Percentiles rank a stretch among this genome's conserved stretches.
Conservation (phyloP, 2,888 invertebrate genomes). For the Dasysyrphus tricinctus region DNA sequence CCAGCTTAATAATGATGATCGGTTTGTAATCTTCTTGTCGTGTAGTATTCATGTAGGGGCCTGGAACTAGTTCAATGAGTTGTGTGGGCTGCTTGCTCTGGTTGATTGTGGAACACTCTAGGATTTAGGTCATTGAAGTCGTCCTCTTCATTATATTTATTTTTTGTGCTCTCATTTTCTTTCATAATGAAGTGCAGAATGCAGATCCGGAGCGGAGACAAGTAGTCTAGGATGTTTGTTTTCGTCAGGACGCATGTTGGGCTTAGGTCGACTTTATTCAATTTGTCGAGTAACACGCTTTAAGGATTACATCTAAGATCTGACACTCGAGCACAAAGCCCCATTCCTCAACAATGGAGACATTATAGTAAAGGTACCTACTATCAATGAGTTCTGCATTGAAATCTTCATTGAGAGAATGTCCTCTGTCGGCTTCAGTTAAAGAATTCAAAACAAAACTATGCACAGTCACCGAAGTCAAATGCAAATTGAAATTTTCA, state of each 20-base stretch:
- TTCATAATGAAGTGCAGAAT: constrained; percentile 40
- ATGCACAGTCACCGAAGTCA: constrained; percentile 79
- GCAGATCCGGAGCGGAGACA: constrained; percentile 11
- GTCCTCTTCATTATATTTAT: constrained; percentile 13
- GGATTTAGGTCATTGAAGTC: not conserved
- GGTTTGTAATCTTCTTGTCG: constrained; percentile 65
- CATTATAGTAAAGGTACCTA: constrained; percentile 27
- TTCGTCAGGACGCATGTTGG: constrained; percentile 56
- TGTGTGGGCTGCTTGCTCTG: constrained; percentile 22
- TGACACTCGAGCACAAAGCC: constrained; percentile 76
- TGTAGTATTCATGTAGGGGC: constrained; percentile 7
- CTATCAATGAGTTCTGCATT: constrained; percentile 40
- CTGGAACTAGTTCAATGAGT: constrained; percentile 66
- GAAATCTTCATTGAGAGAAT: constrained; percentile 29
- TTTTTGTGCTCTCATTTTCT: constrained; percentile 23
- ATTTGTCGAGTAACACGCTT: constrained; percentile 83
- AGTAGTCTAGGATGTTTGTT: constrained; percentile 54
- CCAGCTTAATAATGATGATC: constrained; percentile 67
- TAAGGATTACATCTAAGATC: constrained; percentile 81
- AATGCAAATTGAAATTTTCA: constrained; percentile 82
- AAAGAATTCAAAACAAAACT: constrained; percentile 43
- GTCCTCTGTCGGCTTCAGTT: constrained; percentile 58
- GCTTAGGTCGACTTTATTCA: constrained; percentile 78
- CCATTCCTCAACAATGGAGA: constrained; percentile 59
- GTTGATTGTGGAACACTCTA: not conserved